Evolutionary conservation across 2,888 invertebrate genomes (phyloP), one percentile per base, ranked within the genome.

Genomic region (Aricia artaxerxes): DNA sequence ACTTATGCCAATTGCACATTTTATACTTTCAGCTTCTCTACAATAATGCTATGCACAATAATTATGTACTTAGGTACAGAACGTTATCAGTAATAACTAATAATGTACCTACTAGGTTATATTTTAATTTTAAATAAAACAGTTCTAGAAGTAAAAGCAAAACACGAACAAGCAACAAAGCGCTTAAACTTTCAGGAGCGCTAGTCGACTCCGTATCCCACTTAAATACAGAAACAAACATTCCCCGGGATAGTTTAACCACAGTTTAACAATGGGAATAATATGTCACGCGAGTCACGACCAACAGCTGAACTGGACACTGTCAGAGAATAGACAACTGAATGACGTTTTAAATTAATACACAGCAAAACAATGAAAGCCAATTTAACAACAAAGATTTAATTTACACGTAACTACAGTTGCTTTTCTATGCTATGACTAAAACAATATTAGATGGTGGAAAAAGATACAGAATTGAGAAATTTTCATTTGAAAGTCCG

Each of bases 291-390:
- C 24, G 24, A 24, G 24, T 24, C 24, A 24, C 31, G 13, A 69
- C 31, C 64, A 9, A 24, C 64, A 31, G 64, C 64, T 69, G 31
- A 31, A 35, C 69, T 61, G 61, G 61, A 60, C 60, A 60, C 24
- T 31, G 31, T 69, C 31, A 69, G 31, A 31, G 13, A 35, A 69
- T 1, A 35, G 69, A 61, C 61, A 61, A 61, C 24, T 31, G 9
- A 61, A 61, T 61, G 61, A 61, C 24, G 24, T 61, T 61, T 61
- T 24, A 61, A 61, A 61, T 60, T 60, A 60, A 60, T 60, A 60
- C 60, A 60, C 60, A 16, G n/a, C 60, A 60, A 60, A 60, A 60
- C n/a, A 60, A 60, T 60, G n/a, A 60, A 60, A 60, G n/a, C 16
- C n/a, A 60, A 60, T n/a, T 60, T 60, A 60, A 60, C 13, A 57